Conservation (phyloP, 2,888 invertebrate genomes). For the Pteria penguin region DNA sequence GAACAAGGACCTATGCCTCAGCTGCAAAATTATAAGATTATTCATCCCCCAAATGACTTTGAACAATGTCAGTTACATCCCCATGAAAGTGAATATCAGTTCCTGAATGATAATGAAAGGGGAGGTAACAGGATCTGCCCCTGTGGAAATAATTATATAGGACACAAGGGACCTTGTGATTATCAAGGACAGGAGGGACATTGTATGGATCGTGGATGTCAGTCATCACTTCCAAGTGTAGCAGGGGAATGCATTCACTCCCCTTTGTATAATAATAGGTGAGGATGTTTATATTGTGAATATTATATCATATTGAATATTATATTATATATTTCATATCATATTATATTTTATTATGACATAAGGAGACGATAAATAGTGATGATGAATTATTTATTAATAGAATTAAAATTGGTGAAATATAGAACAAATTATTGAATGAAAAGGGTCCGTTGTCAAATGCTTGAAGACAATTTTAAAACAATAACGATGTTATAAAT, state of each 20-base stretch:
- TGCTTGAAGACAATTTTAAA: too few species aligned
- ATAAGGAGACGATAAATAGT: too few species aligned
- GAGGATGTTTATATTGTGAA: neutral
- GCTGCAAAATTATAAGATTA: slow-evolving; percentile 55
- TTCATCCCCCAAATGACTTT: slow-evolving; percentile 50
- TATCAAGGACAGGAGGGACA: slow-evolving; percentile 59
- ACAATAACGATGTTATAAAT: too few species aligned
- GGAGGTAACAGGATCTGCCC: slow-evolving; percentile 31
- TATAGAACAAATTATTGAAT: too few species aligned
- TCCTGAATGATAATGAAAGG: slow-evolving; percentile 49
- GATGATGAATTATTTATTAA: too few species aligned
- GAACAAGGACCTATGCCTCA: slow-evolving; percentile 48
- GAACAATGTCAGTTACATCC: slow-evolving; percentile 41
- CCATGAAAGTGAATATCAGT: slow-evolving; percentile 47
- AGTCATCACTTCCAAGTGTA: slow-evolving; percentile 81
- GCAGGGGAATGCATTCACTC: slow-evolving; percentile 58
- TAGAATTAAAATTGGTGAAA: too few species aligned
- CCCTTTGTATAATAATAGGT: slow-evolving; percentile 34
- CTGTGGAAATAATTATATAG: slow-evolving; percentile 24
- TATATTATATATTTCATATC: too few species aligned
- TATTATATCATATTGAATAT: neutral
- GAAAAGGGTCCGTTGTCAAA: too few species aligned
- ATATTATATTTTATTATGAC: too few species aligned
- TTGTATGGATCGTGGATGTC: slow-evolving; percentile 81
- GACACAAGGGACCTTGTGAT: slow-evolving; percentile 52